Evolutionary conservation across 2,113 vertebrate species (phyloP).

Genomic region (Beaufortia kweichowensis): DNA sequence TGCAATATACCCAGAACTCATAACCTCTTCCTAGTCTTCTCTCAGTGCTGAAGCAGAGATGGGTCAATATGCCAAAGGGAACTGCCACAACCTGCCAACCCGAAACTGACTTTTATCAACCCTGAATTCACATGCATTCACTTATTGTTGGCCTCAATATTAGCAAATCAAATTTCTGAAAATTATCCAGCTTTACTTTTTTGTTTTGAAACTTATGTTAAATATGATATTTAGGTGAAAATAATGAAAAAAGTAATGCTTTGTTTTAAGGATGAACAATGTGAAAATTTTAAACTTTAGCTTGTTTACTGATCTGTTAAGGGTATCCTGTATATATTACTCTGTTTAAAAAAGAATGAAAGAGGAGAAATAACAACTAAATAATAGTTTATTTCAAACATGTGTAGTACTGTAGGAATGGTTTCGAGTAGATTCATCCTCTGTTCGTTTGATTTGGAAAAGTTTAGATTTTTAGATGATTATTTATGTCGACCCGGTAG

Average conservation of each 20-base stretch:
- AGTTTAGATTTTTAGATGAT: slow-evolving; percentile 92
- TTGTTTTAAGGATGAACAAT: slow-evolving; percentile 56
- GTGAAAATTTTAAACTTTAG: slow-evolving; percentile 64
- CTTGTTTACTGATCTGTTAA: slow-evolving; percentile 90
- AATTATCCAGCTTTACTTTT: slow-evolving; percentile 42
- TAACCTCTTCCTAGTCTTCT: slow-evolving; percentile 42
- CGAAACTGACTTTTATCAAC: slow-evolving; percentile 66
- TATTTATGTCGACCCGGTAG: slow-evolving; percentile 96
- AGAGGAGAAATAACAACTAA: slow-evolving; percentile 68
- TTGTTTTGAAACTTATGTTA: slow-evolving; percentile 24
- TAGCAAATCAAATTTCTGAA: slow-evolving; percentile 8
- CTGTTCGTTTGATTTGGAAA: slow-evolving; percentile 88
- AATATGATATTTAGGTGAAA: slow-evolving; percentile 33
- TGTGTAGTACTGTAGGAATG: slow-evolving; percentile 98
- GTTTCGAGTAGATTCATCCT: slow-evolving; percentile 91
- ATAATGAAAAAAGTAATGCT: slow-evolving; percentile 38
- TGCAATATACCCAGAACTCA: slow-evolving; percentile 25
- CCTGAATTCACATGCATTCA: slow-evolving; percentile 18
- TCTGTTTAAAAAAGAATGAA: slow-evolving; percentile 74
- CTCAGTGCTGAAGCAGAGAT: slow-evolving; percentile 58
- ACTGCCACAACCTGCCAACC: slow-evolving; percentile 70
- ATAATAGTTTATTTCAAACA: slow-evolving; percentile 87
- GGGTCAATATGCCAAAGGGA: slow-evolving; percentile 91
- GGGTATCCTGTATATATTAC: slow-evolving; percentile 90
- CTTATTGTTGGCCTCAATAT: neutral